A percentile compares a stretch with the other conserved stretches of the same genome.
These are phyloP conservation scores for Notothenia coriiceps DNA, from an alignment of 2,113 vertebrate species.

Conservation along the genomic window DNA sequence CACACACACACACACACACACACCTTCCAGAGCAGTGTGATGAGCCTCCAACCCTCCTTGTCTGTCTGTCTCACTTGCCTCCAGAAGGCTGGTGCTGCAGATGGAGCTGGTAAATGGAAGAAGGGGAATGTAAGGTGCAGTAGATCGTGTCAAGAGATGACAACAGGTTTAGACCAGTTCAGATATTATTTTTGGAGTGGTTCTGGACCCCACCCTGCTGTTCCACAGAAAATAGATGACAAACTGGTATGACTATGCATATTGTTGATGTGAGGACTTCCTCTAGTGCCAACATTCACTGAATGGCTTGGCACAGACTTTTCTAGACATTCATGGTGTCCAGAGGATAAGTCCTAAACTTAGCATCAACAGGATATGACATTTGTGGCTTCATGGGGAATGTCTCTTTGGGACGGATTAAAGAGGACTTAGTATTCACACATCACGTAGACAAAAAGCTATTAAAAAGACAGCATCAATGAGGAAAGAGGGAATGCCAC, in stretches of 20 bases:
- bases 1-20: slow-evolving; percentile 17
- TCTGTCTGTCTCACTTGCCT: slow-evolving; percentile 48
- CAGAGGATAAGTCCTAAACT: neutral
- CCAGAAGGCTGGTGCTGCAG: slow-evolving; percentile 73
- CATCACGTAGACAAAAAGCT: too few species aligned
- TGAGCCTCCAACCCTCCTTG: slow-evolving; percentile 36
- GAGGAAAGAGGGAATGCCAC: too few species aligned
- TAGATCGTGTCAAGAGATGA: neutral
- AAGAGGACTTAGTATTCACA: too few species aligned
- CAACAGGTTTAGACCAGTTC: too few species aligned
- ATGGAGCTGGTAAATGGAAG: slow-evolving; percentile 64
- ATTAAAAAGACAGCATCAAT: too few species aligned
- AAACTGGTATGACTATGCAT: neutral
- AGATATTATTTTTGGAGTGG: too few species aligned
- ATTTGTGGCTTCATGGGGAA: neutral
- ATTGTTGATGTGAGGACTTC: neutral
- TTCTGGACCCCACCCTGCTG: too few species aligned
- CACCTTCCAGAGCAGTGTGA: slow-evolving; percentile 80
- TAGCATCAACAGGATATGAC: neutral
- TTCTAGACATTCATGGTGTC: neutral
- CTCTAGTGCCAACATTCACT: neutral
- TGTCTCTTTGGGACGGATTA: too few species aligned
- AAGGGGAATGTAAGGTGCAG: neutral
- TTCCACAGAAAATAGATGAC: neutral
- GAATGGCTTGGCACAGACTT: neutral